These are phyloP conservation scores for Lagopus leucura DNA, from an alignment of 2,113 vertebrate species.

Conservation along the genomic window DNA sequence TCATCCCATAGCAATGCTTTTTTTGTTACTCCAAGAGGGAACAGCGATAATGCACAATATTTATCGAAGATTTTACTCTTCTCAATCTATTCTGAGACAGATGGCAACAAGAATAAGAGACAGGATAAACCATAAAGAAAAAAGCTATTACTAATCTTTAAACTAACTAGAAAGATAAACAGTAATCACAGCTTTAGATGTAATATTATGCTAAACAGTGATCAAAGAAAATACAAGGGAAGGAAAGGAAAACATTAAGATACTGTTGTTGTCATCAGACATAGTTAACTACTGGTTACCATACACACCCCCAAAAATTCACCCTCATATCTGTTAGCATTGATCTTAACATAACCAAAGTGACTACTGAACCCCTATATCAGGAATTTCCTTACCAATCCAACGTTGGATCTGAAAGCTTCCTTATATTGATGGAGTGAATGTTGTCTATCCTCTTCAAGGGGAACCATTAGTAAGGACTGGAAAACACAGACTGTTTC, in stretches of 20 bases:
- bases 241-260: not conserved
- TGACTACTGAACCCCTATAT: not conserved
- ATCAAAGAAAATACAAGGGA: not conserved
- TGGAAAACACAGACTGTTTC: not conserved
- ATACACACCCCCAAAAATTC: not conserved
- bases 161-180: not conserved
- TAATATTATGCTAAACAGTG: not conserved
- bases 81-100: not conserved
- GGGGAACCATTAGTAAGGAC: not conserved
- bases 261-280: not conserved
- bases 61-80: not conserved
- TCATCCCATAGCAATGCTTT: not conserved
- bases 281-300: not conserved
- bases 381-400: not conserved
- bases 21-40: not conserved
- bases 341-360: not conserved
- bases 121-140: not conserved
- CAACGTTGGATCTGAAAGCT: not conserved
- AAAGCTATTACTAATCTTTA: conserved; percentile 1
- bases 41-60: not conserved
- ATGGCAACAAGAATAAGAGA: not conserved
- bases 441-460: not conserved
- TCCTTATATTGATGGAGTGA: not conserved
- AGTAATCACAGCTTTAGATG: not conserved
- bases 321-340: not conserved